Conservation (phyloP, 2,797 vertebrate species). For the Catamblyrhynchus diadema region DNA sequence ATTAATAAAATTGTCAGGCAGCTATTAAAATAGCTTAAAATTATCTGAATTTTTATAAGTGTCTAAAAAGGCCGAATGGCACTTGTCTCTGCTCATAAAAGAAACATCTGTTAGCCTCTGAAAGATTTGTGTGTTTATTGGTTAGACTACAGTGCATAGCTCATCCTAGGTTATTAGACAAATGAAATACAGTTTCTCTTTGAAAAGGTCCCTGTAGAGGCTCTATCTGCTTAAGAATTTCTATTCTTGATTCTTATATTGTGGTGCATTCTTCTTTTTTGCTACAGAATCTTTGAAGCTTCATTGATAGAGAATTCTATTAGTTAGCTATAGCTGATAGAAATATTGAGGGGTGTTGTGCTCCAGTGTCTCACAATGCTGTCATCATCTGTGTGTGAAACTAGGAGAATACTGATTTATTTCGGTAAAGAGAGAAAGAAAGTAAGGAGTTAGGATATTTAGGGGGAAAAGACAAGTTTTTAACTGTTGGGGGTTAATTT, state of each 20-base stretch:
- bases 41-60: constrained; percentile 50
- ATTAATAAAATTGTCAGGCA: constrained; percentile 63
- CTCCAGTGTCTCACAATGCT: background rate
- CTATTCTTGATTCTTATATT: background rate
- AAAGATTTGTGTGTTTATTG: constrained; percentile 13
- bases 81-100: constrained; percentile 61
- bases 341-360: background rate
- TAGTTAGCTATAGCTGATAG: background rate
- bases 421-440: background rate
- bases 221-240: background rate
- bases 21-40: constrained; percentile 63
- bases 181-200: background rate
- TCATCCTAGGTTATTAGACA: background rate
- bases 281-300: background rate
- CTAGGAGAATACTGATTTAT: background rate
- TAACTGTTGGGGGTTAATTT: background rate
- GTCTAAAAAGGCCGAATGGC: constrained; percentile 40
- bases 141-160: background rate
- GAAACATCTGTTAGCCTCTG: constrained; percentile 56
- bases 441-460: background rate
- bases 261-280: background rate
- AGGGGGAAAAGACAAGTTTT: background rate
- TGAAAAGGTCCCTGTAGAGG: background rate
- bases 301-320: background rate
- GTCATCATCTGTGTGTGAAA: background rate